phyloP scores from a whole-genome alignment of 2,888 invertebrate species.

The Molorchus minor region DNA sequence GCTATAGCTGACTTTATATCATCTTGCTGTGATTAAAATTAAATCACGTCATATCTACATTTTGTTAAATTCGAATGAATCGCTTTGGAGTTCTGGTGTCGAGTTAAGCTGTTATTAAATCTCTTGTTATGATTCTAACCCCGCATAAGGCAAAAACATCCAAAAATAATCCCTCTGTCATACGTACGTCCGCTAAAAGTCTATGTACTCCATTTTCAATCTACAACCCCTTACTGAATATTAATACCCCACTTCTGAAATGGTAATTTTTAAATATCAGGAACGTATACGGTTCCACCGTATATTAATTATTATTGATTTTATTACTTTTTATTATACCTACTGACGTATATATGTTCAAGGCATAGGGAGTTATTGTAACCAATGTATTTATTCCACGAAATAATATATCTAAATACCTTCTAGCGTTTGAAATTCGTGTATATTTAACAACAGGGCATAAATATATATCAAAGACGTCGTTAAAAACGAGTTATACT shows the following conservation, averaged over 20 bases:
- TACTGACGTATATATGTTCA: too few species aligned
- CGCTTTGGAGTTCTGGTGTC: constrained; percentile 7
- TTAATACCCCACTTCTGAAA: too few species aligned
- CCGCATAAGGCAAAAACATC: neutral
- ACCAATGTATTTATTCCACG: too few species aligned
- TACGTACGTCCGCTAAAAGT: too few species aligned
- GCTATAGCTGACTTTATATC: constrained; percentile 46
- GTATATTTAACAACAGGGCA: constrained; percentile 2
- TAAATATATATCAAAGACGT: constrained; percentile 6
- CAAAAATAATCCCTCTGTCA: neutral
- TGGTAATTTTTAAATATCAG: too few species aligned
- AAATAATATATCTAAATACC: too few species aligned
- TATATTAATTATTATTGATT: too few species aligned
- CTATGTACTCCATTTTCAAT: too few species aligned
- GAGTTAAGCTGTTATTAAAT: constrained; percentile 29
- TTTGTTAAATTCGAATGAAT: constrained; percentile 30
- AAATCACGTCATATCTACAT: constrained; percentile 45
- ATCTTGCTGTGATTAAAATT: constrained; percentile 50
- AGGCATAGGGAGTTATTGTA: too few species aligned
- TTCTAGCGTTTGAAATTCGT: neutral
- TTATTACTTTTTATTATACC: too few species aligned
- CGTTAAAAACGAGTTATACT: constrained; percentile 24
- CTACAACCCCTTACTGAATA: too few species aligned
- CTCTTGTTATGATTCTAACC: constrained; percentile 18
- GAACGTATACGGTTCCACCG: too few species aligned